Conservation (phyloP, 1,140 invertebrate genomes). For the Eciton burchellii region DNA sequence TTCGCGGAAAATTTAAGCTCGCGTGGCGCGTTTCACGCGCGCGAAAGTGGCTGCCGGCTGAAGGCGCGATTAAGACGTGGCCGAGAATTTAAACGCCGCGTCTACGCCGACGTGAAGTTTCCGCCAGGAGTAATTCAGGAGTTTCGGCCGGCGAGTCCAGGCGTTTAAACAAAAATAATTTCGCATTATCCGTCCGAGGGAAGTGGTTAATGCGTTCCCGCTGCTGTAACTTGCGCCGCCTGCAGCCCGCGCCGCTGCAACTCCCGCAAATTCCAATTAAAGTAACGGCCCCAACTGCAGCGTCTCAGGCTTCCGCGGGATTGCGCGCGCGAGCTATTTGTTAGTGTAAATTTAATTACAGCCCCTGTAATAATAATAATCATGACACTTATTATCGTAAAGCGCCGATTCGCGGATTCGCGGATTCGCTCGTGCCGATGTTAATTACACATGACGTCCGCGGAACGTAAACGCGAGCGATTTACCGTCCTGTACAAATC, state of each 20-base stretch:
- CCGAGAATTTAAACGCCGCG: slow-evolving; percentile 54
- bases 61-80: slow-evolving; percentile 55
- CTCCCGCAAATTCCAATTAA: too few relatives aligned
- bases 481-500: slow-evolving; percentile 25
- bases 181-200: not conserved
- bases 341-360: not conserved
- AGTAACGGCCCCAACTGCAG: too few relatives aligned
- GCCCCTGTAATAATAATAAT: not conserved
- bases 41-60: slow-evolving; percentile 49
- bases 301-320: too few relatives aligned
- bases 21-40: slow-evolving; percentile 43
- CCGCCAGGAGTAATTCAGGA: slow-evolving; percentile 9
- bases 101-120: slow-evolving; percentile 35
- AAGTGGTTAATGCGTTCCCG: not conserved
- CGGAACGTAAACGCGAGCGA: too few relatives aligned
- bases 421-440: too few relatives aligned
- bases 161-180: slow-evolving; percentile 28
- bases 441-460: too few relatives aligned
- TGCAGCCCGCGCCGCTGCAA: too few relatives aligned
- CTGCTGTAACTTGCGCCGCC: not conserved
- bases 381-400: too few relatives aligned
- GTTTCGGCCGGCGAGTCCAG: not conserved
- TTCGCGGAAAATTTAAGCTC: slow-evolving; percentile 24
- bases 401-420: too few relatives aligned
- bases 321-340: too few relatives aligned